phyloP scores from a whole-genome alignment of 2,113 vertebrate genomes.

The Hyperopisus bebe region DNA sequence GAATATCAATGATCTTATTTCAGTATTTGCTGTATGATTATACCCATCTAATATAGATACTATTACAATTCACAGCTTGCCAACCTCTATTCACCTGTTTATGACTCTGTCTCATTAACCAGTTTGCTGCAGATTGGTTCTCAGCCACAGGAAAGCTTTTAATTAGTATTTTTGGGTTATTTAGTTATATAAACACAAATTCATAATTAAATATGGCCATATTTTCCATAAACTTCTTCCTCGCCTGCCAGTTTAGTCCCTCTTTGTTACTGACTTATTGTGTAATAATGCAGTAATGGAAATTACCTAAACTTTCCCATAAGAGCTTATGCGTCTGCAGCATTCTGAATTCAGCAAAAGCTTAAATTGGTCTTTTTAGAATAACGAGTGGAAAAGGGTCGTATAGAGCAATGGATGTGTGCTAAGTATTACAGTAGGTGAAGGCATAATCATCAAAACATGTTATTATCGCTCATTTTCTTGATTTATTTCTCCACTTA shows the following conservation, averaged over 20 bases:
- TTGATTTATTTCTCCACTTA: background rate
- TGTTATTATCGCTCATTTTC: background rate
- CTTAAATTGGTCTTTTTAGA: background rate
- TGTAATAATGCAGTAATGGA: background rate
- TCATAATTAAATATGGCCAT: background rate
- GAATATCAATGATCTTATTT: background rate
- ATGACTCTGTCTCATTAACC: background rate
- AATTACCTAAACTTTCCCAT: background rate
- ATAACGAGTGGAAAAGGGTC: background rate
- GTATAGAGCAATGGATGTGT: background rate
- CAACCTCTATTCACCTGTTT: background rate
- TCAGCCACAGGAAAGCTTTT: background rate
- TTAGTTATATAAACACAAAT: background rate
- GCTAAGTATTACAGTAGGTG: background rate
- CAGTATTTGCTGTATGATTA: background rate
- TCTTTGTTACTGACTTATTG: background rate
- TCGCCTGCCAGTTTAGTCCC: background rate
- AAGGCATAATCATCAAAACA: background rate
- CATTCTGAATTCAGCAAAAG: background rate
- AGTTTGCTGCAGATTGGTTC: background rate
- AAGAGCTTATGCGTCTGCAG: background rate
- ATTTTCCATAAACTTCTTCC: background rate
- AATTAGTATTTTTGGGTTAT: background rate
- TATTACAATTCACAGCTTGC: background rate
- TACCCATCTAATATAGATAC: background rate